A percentile compares a stretch with the other conserved stretches of the same genome.
phyloP scores from a whole-genome alignment of 1,140 invertebrate species.

The Bombus ignitus region DNA sequence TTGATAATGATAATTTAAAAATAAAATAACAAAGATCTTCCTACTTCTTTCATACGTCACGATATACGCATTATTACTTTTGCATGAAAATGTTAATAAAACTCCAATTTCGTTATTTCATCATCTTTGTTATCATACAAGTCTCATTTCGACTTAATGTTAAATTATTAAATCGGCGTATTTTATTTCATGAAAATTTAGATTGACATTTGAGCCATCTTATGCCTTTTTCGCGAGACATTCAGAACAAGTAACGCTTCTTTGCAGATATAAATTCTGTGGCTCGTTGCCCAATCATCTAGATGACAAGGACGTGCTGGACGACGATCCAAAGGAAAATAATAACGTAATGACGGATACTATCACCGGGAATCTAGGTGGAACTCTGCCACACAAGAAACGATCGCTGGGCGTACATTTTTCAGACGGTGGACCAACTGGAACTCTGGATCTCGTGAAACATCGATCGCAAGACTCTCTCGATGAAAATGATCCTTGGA shows the following conservation, averaged over 20 bases:
- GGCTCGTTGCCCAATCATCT: slow-evolving; percentile 89
- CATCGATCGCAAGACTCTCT: slow-evolving; percentile 79
- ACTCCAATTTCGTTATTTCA: no score
- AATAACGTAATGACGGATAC: slow-evolving; percentile 84
- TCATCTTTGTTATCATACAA: no score
- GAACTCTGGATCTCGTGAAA: slow-evolving; percentile 75
- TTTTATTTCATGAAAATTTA: no score
- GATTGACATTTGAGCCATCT: no score
- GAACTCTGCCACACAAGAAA: slow-evolving; percentile 84
- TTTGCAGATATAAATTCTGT: slow-evolving; percentile 83
- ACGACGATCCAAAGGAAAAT: slow-evolving; percentile 83
- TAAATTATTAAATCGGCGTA: no score
- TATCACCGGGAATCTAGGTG: slow-evolving; percentile 85
- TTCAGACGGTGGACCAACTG: slow-evolving; percentile 81
- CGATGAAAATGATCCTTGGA: slow-evolving; percentile 80
- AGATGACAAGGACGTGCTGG: slow-evolving; percentile 84
- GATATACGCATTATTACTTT: no score
- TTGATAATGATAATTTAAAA: no score
- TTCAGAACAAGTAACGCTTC: slow-evolving; percentile 13
- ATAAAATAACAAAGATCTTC: no score
- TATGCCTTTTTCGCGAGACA: not conserved
- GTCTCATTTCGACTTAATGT: no score
- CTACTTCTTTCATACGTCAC: no score
- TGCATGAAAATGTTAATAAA: no score
- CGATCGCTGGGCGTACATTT: slow-evolving; percentile 81